A percentile compares a stretch with the other conserved stretches of the same genome.
Conservation (phyloP, 2,888 invertebrate species). For the Hecatera dysodea region DNA sequence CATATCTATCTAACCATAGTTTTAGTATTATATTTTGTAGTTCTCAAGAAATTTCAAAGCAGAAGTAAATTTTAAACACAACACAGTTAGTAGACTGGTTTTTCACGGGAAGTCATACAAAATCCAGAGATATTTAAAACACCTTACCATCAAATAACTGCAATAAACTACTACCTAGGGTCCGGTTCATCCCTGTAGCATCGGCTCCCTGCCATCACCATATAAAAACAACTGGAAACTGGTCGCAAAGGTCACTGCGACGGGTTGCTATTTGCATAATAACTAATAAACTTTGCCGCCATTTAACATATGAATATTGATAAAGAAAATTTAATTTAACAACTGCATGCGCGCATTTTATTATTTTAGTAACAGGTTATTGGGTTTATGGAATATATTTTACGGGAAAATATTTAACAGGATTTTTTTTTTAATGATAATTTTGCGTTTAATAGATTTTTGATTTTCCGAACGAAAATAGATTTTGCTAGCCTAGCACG, state of each 20-base stretch:
- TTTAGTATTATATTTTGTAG: too few relatives aligned
- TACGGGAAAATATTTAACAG: not conserved
- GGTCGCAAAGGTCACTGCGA: constrained; percentile 36
- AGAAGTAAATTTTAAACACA: too few relatives aligned
- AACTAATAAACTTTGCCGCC: constrained; percentile 11
- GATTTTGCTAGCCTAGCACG: too few relatives aligned
- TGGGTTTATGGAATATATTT: not conserved
- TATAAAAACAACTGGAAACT: constrained; percentile 23
- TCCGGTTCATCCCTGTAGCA: not conserved
- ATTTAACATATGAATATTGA: constrained; percentile 42
- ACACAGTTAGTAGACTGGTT: too few relatives aligned
- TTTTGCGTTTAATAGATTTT: too few relatives aligned
- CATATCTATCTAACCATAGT: too few relatives aligned
- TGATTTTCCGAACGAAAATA: too few relatives aligned
- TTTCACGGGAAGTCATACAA: too few relatives aligned
- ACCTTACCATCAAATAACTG: not conserved
- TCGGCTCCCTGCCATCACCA: not conserved
- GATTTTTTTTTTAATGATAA: too few relatives aligned
- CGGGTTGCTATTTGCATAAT: constrained; percentile 30
- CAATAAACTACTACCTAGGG: not conserved
- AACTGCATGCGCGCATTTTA: constrained; percentile 11
- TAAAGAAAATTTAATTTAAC: constrained; percentile 12
- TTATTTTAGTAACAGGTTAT: not conserved
- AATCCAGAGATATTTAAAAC: not conserved
- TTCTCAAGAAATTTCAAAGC: too few relatives aligned